Conservation (phyloP, 2,888 invertebrate species). For the Dendrolimus pini region DNA sequence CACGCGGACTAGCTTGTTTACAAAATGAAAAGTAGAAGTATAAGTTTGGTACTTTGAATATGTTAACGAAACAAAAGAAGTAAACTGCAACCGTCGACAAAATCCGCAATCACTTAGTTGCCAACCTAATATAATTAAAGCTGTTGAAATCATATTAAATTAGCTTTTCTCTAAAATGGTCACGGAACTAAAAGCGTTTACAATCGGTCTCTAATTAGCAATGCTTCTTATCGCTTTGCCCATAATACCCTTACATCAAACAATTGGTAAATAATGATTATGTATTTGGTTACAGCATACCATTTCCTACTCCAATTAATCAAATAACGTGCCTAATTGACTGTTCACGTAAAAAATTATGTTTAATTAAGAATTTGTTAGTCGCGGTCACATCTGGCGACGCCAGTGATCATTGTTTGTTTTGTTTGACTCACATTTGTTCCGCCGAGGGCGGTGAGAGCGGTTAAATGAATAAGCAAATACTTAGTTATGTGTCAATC, state of each 20-base stretch:
- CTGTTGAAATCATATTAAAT: no score
- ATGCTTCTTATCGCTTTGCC: background rate
- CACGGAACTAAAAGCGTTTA: background rate
- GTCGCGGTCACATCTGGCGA: conserved; percentile 33
- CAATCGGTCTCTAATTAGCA: background rate
- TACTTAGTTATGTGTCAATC: conserved; percentile 32
- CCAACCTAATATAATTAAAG: no score
- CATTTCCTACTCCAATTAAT: background rate
- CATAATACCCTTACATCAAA: background rate
- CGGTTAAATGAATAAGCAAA: conserved; percentile 13
- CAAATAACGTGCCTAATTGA: conserved; percentile 1
- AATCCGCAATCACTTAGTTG: no score
- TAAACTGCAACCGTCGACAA: no score
- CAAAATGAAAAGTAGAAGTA: no score
- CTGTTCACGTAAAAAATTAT: conserved; percentile 2
- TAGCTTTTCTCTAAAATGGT: no score
- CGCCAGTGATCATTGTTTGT: conserved; percentile 27
- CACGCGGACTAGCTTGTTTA: no score
- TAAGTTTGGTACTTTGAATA: no score
- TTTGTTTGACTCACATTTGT: conserved; percentile 39
- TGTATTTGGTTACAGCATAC: background rate
- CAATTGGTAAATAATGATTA: background rate
- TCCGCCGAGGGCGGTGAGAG: conserved; percentile 20
- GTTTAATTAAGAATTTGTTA: conserved; percentile 7
- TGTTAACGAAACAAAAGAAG: no score